phyloP scores from a whole-genome alignment of 2,797 vertebrate genomes.

The Megaceryle alcyon region DNA sequence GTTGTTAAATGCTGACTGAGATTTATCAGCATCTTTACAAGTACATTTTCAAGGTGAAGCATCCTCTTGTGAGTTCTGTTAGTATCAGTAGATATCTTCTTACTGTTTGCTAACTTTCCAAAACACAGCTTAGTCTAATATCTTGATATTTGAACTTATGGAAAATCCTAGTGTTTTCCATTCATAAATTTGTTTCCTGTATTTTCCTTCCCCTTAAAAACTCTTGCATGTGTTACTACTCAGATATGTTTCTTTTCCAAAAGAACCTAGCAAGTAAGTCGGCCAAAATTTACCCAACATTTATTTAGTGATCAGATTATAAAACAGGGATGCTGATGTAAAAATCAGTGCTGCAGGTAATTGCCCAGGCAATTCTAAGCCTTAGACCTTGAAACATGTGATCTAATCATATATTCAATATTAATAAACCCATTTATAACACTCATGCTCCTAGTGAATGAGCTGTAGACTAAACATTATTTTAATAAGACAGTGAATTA shows the following conservation, averaged over 20 bases:
- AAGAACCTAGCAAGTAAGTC: neutral
- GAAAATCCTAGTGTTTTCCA: neutral
- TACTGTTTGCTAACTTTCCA: neutral
- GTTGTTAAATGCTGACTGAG: neutral
- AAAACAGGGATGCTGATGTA: neutral
- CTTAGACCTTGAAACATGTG: neutral
- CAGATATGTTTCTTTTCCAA: neutral
- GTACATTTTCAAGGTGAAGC: neutral
- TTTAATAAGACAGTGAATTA: conserved; percentile 42
- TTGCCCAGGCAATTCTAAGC: neutral
- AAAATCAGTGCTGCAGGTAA: neutral
- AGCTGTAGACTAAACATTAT: conserved; percentile 45
- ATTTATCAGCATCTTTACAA: neutral
- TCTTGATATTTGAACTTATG: neutral
- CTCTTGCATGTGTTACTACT: neutral
- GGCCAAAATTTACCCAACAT: neutral
- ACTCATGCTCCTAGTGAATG: conserved; percentile 3
- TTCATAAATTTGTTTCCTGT: neutral
- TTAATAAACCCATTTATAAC: conserved; percentile 42
- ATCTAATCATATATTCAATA: conserved; percentile 37
- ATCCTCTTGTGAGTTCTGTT: neutral
- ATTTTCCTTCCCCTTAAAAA: neutral
- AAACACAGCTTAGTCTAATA: neutral
- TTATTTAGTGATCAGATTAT: neutral
- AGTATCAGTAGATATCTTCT: neutral